These are phyloP conservation scores for Lithophane leautieri DNA, from an alignment of 2,888 invertebrate species.

Conservation along the genomic window DNA sequence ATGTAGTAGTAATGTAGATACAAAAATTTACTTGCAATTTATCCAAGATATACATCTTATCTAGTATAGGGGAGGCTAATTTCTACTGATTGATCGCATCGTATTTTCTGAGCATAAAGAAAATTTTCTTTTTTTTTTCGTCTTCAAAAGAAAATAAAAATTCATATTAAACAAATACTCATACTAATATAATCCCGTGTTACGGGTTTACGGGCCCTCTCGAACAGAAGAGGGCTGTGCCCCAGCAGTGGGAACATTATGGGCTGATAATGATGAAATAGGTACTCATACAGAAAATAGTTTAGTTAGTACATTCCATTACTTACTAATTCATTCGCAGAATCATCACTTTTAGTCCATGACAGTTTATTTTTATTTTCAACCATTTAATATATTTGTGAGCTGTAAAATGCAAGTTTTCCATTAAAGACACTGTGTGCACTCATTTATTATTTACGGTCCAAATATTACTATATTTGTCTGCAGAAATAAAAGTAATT, in stretches of 20 bases:
- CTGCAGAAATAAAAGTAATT: constrained; percentile 5
- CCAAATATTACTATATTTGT: background rate
- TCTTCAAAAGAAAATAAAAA: background rate
- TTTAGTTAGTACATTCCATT: background rate
- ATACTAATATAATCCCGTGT: no score
- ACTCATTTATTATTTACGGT: constrained; percentile 29
- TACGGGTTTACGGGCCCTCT: no score
- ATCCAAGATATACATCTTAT: background rate
- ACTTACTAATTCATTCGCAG: constrained; percentile 10
- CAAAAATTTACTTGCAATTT: background rate
- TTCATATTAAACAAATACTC: background rate
- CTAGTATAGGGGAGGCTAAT: background rate
- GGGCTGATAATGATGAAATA: no score
- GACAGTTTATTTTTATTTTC: constrained; percentile 33
- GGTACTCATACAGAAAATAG: constrained; percentile 9
- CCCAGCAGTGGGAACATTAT: no score
- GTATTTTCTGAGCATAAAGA: background rate
- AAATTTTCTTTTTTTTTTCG: background rate
- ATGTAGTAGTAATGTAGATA: no score
- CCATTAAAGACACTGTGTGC: background rate
- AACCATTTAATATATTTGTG: background rate
- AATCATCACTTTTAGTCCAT: constrained; percentile 24
- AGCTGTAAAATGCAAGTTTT: constrained; percentile 4
- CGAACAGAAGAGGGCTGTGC: no score
- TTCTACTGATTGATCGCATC: background rate